These are phyloP conservation scores for Harpalus rufipes DNA, from an alignment of 2,888 invertebrate species.

Conservation along the genomic window DNA sequence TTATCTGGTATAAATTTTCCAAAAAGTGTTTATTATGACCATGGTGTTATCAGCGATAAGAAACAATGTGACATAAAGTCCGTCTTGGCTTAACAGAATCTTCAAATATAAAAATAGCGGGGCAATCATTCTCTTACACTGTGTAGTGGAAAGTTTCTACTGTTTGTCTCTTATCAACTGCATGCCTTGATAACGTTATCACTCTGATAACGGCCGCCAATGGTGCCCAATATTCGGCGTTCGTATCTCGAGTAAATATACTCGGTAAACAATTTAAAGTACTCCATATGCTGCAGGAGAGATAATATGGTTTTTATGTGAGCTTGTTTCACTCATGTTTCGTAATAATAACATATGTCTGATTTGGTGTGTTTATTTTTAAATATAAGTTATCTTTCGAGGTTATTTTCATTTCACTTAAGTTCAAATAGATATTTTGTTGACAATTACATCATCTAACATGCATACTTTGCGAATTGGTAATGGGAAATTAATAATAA, in stretches of 20 bases:
- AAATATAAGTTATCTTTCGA: neutral
- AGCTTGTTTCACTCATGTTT: conserved; percentile 27
- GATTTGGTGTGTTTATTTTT: conserved; percentile 39
- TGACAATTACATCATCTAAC: conserved; percentile 19
- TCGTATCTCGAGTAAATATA: conserved; percentile 21
- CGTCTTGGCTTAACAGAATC: neutral
- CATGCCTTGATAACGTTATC: conserved; percentile 32
- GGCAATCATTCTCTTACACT: conserved; percentile 19
- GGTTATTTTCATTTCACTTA: conserved; percentile 11
- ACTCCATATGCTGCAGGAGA: conserved; percentile 19
- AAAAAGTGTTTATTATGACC: conserved; percentile 22
- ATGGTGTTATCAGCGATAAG: conserved; percentile 4
- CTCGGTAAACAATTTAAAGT: conserved; percentile 34
- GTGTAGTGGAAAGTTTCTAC: conserved; percentile 31
- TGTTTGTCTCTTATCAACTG: conserved; percentile 38
- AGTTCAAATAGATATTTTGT: neutral
- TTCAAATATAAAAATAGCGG: neutral
- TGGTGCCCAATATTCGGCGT: conserved; percentile 22
- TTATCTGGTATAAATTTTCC: conserved; percentile 21
- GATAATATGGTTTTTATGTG: conserved; percentile 25
- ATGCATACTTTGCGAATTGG: neutral
- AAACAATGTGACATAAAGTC: conserved; percentile 20
- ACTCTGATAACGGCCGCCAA: conserved; percentile 28
- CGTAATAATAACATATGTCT: conserved; percentile 42
- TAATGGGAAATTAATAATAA: neutral